These are phyloP conservation scores for Channallabes apus DNA, from an alignment of 2,797 vertebrate genomes.

Conservation along the genomic window DNA sequence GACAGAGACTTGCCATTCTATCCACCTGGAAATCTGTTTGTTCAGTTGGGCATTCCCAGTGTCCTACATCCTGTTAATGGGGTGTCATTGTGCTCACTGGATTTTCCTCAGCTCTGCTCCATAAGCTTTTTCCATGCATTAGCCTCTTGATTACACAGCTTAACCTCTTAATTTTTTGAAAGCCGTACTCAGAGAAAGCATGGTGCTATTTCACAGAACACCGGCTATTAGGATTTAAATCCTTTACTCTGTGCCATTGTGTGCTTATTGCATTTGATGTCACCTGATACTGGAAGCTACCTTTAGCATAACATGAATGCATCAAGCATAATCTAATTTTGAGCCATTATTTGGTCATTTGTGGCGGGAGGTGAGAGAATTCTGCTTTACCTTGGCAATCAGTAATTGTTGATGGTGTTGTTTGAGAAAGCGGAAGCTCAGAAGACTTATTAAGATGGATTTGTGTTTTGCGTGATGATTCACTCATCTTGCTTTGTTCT, in stretches of 20 bases:
- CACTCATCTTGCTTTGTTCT: constrained; percentile 44
- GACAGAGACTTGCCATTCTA: constrained; percentile 65
- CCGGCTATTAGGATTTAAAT: constrained; percentile 53
- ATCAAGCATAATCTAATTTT: constrained; percentile 49
- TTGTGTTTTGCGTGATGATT: constrained; percentile 50
- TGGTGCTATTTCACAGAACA: constrained; percentile 50
- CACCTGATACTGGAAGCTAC: constrained; percentile 48
- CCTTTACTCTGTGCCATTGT: constrained; percentile 44
- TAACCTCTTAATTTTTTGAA: constrained; percentile 63
- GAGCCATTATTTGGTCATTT: constrained; percentile 52
- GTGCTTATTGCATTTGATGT: constrained; percentile 52
- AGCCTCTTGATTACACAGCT: constrained; percentile 66
- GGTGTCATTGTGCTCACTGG: constrained; percentile 70
- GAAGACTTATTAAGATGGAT: constrained; percentile 49
- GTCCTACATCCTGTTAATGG: constrained; percentile 69
- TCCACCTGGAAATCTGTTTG: constrained; percentile 76
- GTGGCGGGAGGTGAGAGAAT: constrained; percentile 47
- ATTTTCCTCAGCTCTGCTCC: constrained; percentile 61
- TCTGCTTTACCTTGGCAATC: constrained; percentile 32
- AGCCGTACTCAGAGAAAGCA: constrained; percentile 49
- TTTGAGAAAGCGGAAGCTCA: constrained; percentile 38
- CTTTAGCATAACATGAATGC: constrained; percentile 44
- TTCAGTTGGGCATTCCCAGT: constrained; percentile 64
- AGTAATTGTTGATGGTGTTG: constrained; percentile 53
- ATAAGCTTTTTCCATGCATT: constrained; percentile 66